These are phyloP conservation scores for Junonia oenone DNA, from an alignment of 2,888 invertebrate species.

Conservation along the genomic window DNA sequence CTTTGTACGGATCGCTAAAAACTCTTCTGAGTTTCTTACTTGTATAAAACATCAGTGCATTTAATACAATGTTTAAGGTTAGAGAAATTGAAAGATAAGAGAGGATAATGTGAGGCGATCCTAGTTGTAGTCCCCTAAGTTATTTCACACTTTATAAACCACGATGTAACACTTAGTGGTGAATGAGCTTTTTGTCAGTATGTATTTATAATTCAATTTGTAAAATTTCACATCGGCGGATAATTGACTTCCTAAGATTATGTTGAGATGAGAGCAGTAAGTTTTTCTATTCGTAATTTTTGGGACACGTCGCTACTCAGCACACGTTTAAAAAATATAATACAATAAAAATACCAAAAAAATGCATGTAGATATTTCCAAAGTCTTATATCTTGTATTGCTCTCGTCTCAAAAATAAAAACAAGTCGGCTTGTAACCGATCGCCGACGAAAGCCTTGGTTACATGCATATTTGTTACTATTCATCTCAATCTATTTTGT, in stretches of 20 bases:
- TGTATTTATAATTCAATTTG: conserved; percentile 47
- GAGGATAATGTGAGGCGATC: conserved; percentile 19
- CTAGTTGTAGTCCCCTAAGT: conserved; percentile 29
- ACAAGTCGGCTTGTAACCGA: conserved; percentile 74
- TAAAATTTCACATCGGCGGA: conserved; percentile 45
- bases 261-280: conserved; percentile 53
- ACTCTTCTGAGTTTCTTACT: not conserved
- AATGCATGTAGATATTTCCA: conserved; percentile 43
- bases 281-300: conserved; percentile 39
- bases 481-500: conserved; percentile 52
- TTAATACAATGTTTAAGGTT: conserved; percentile 5
- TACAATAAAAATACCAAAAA: conserved; percentile 30
- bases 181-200: conserved; percentile 53
- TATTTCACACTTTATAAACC: conserved; percentile 44
- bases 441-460: conserved; percentile 59
- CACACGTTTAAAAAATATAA: conserved; percentile 47
- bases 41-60: conserved; percentile 4
- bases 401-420: conserved; percentile 47
- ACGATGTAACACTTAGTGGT: conserved; percentile 52
- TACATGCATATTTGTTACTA: conserved; percentile 70
- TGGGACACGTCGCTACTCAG: conserved; percentile 60
- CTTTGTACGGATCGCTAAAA: conserved; percentile 1
- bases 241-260: conserved; percentile 37
- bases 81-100: conserved; percentile 1
- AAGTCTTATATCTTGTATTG: conserved; percentile 39